These are phyloP conservation scores for Hemicrepidius hirtus DNA, from an alignment of 2,888 invertebrate species.

Conservation along the genomic window DNA sequence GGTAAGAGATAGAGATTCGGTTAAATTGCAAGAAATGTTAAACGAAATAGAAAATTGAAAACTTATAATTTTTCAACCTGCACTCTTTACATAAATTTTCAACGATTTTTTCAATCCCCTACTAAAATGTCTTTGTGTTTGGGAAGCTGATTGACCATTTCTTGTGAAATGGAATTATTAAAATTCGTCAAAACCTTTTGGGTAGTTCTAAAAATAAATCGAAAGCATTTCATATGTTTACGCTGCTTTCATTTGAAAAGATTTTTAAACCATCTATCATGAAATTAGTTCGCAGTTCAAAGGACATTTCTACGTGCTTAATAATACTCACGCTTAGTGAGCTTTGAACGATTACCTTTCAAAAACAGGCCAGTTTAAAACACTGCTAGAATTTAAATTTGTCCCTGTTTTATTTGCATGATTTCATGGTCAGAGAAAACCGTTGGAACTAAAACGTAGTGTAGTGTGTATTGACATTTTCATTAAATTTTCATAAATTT, in stretches of 20 bases:
- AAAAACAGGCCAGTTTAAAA: conserved; percentile 10
- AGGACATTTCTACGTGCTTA: conserved; percentile 22
- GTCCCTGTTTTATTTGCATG: conserved; percentile 8
- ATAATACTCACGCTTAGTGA: conserved; percentile 21
- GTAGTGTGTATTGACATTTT: background rate
- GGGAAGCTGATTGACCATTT: no score
- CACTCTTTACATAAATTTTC: no score
- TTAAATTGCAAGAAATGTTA: no score
- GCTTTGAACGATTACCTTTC: conserved; percentile 24
- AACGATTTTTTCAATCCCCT: no score
- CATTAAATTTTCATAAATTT: background rate
- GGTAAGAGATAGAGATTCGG: no score
- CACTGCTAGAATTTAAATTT: conserved; percentile 22
- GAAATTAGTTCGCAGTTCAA: conserved; percentile 3
- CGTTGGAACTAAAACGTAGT: background rate
- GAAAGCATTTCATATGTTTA: background rate
- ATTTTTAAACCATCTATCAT: conserved; percentile 13
- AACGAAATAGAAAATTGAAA: no score
- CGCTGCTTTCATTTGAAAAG: background rate
- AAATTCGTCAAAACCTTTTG: no score
- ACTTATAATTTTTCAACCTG: no score
- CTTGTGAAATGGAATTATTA: no score
- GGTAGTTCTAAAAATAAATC: no score
- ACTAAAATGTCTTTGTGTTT: no score
- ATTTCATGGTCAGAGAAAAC: conserved; percentile 12